Conservation (phyloP, 2,888 invertebrate genomes). For the Phyllotreta cruciferae region DNA sequence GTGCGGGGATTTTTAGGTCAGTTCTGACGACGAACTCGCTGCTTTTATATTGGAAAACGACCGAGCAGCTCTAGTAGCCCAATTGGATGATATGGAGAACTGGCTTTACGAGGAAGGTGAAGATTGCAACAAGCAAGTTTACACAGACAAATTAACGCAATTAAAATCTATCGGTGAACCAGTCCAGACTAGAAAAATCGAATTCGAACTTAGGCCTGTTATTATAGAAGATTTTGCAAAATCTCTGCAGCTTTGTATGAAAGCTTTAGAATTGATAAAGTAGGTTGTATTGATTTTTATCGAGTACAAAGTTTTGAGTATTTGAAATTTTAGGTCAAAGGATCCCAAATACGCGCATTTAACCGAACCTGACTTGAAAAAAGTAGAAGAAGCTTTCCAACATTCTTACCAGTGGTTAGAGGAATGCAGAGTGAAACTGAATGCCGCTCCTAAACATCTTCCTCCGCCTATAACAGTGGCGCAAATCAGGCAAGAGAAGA, state of each 20-base stretch:
- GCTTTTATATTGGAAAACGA: constrained; percentile 78
- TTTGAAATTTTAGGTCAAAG: constrained; percentile 62
- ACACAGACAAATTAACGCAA: constrained; percentile 68
- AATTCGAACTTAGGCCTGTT: constrained; percentile 79
- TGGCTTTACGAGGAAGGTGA: constrained; percentile 99
- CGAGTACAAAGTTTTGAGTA: constrained; percentile 17
- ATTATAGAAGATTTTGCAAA: constrained; percentile 83
- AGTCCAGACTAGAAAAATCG: constrained; percentile 81
- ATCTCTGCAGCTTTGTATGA: constrained; percentile 80
- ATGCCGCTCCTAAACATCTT: constrained; percentile 70
- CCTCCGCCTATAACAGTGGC: constrained; percentile 79
- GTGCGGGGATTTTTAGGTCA: constrained; percentile 44
- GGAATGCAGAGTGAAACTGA: constrained; percentile 71
- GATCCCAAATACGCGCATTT: constrained; percentile 82
- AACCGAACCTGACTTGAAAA: constrained; percentile 80
- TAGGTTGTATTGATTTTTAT: constrained; percentile 45
- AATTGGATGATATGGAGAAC: constrained; percentile 86
- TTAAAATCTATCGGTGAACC: constrained; percentile 85
- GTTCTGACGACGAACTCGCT: constrained; percentile 74
- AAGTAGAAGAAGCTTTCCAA: constrained; percentile 72
- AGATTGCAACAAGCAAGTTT: constrained; percentile 79
- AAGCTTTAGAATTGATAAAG: constrained; percentile 77
- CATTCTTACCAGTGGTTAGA: constrained; percentile 86
- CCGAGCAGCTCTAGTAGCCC: constrained; percentile 67
- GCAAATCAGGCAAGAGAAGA: constrained; percentile 81